Base-by-base conservation (phyloP, 30 jellyfish, hydroid and myxozoan genomes). In the Aurelia aurita region DNA sequence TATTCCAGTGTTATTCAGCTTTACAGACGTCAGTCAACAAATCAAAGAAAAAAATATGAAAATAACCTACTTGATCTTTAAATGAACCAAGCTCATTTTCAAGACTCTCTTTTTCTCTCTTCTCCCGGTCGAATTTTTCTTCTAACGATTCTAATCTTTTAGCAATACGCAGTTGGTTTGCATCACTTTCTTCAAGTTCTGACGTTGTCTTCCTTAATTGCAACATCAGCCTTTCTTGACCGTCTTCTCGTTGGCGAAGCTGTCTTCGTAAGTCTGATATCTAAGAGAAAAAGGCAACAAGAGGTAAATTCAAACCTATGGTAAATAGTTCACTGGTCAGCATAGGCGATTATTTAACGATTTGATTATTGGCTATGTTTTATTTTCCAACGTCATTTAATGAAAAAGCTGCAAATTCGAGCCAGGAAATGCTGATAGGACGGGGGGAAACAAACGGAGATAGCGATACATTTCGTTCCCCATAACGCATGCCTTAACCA, bases 201-300 rank as follows among this genome's bases (percentile, higher is more conserved):
- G 63, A 74, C 18, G 55, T 83, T 3, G 93, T 51, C 46, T 66
- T 70, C 64, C 73, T 65, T 5, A 83, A 76, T 69, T 83, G 93
- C 9, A 87, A 69, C 62, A 58, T 9, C 46, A 83, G 77, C 46
- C 67, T 64, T 53, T 83, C 93, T 58, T 83, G 93, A 10, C 72
- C 87, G 1, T 71, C 87, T 16, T 83, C 93, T n/a, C 87, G 80
- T 49, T 71, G 85, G n/a, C 83, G 93, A 35, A 83, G 66, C 28
- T 83, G 93, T 11, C 93, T 73, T n/a, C 77, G 93, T 29, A 83
- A 66, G 60, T 71, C 83, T 9, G 93, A 83, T 20, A 83, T 83
- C 93, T 83, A 71, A 14, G 51, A 39, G 10, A 31, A 55, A 25
- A 25, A 0, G 23, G 31, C n/a, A 45, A 76, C 35, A 16, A 46